phyloP scores from a whole-genome alignment of 2,888 invertebrate genomes.

The Ophion costatus region DNA sequence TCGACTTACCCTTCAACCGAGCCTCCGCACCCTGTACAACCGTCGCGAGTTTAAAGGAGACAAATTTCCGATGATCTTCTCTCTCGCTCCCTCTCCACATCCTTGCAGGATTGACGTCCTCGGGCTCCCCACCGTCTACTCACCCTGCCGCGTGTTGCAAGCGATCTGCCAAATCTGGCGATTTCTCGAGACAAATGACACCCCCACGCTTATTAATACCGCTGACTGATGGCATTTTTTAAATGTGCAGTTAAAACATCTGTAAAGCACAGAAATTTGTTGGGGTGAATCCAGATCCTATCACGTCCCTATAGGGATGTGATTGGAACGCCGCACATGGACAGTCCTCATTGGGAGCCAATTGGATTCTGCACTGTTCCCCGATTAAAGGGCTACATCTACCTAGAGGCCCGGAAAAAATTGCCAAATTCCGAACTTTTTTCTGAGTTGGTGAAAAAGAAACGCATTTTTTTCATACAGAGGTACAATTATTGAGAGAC shows the following conservation, averaged over 20 bases:
- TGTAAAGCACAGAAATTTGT: neutral
- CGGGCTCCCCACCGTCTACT: neutral
- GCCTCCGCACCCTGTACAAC: conserved; percentile 20
- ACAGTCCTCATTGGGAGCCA: too few relatives aligned
- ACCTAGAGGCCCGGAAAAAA: too few relatives aligned
- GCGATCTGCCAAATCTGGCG: conserved; percentile 27
- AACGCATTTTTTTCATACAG: too few relatives aligned
- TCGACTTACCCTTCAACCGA: neutral
- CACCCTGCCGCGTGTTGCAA: neutral
- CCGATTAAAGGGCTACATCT: too few relatives aligned
- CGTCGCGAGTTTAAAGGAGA: conserved; percentile 71
- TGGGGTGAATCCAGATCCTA: too few relatives aligned
- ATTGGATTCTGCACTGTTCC: too few relatives aligned
- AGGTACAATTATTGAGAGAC: too few relatives aligned
- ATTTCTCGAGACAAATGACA: conserved; percentile 52
- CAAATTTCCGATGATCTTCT: conserved; percentile 71
- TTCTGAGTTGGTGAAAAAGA: too few relatives aligned
- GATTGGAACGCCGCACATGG: too few relatives aligned
- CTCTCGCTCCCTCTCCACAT: conserved; percentile 1
- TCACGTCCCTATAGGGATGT: too few relatives aligned
- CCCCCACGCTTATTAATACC: conserved; percentile 71
- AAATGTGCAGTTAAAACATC: neutral
- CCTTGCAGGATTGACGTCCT: neutral
- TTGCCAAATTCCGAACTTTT: too few relatives aligned
- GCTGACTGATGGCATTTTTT: conserved; percentile 75